phyloP scores from a whole-genome alignment of 2,888 invertebrate species.

The Noctua pronuba region DNA sequence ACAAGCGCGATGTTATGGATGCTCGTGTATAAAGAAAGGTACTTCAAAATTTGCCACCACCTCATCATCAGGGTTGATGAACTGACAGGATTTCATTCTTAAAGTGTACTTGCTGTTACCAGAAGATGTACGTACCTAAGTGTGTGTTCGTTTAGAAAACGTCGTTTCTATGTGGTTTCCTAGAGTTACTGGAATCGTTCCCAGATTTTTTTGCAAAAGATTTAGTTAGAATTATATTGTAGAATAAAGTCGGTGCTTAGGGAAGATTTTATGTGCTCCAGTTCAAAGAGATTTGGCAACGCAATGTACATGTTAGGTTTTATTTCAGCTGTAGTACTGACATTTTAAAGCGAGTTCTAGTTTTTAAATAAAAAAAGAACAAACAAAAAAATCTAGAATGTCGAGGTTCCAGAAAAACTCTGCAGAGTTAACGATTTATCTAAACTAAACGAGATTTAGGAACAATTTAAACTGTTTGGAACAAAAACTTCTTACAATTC shows the following conservation, averaged over 20 bases:
- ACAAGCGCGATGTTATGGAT: not conserved
- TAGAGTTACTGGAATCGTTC: too few species aligned
- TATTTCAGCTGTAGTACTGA: constrained; percentile 10
- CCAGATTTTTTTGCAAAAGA: not conserved
- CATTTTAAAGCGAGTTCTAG: constrained; percentile 21
- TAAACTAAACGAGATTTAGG: constrained; percentile 56
- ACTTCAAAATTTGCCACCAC: not conserved
- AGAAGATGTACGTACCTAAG: not conserved
- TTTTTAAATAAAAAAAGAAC: constrained; percentile 35
- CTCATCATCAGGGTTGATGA: constrained; percentile 10
- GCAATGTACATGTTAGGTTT: constrained; percentile 23
- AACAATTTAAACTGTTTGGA: constrained; percentile 55
- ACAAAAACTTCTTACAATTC: constrained; percentile 53
- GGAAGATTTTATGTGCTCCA: constrained; percentile 13
- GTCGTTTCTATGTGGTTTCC: too few species aligned
- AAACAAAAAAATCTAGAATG: constrained; percentile 10
- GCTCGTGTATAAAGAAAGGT: not conserved
- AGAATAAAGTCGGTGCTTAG: constrained; percentile 9
- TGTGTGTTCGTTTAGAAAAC: not conserved
- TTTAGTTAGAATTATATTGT: not conserved
- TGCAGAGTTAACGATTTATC: constrained; percentile 51
- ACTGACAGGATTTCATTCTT: not conserved
- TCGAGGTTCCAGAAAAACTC: constrained; percentile 31
- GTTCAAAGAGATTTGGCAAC: constrained; percentile 35
- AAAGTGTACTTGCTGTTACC: not conserved